A percentile compares a stretch with the other conserved stretches of the same genome.
These are phyloP conservation scores for Ephydatia muelleri DNA, from an alignment of 37 sponge, comb jelly and placozoan genomes.

Conservation along the genomic window DNA sequence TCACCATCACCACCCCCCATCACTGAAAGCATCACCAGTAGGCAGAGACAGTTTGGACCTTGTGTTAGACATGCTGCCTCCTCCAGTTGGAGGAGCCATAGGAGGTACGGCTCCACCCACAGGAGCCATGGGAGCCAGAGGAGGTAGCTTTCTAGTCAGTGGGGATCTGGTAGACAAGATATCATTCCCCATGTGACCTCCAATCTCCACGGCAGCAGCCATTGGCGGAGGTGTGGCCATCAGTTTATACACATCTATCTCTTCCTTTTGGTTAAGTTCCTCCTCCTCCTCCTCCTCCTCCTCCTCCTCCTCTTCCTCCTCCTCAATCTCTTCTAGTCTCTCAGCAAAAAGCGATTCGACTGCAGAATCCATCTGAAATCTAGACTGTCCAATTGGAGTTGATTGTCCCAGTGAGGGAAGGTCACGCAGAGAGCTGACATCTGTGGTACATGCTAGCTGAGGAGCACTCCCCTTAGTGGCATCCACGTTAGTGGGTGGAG, in stretches of 20 bases:
- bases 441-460: no score
- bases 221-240: no score
- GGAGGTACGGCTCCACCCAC: background rate
- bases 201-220: background rate
- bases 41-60: background rate
- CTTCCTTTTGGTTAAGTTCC: no score
- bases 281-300: no score
- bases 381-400: background rate
- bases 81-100: background rate
- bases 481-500: no score
- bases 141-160: background rate
- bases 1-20: background rate
- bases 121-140: background rate
- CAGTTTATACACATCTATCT: no score
- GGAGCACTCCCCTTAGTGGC: no score
- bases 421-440: background rate
- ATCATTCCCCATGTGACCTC: background rate
- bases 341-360: background rate
- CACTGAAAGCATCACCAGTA: background rate
- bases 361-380: background rate
- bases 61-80: background rate
- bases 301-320: background rate
- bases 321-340: background rate
- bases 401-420: background rate
- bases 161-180: background rate